Base-by-base conservation (phyloP, 2,797 vertebrate species). In the Oreochromis grahami region DNA sequence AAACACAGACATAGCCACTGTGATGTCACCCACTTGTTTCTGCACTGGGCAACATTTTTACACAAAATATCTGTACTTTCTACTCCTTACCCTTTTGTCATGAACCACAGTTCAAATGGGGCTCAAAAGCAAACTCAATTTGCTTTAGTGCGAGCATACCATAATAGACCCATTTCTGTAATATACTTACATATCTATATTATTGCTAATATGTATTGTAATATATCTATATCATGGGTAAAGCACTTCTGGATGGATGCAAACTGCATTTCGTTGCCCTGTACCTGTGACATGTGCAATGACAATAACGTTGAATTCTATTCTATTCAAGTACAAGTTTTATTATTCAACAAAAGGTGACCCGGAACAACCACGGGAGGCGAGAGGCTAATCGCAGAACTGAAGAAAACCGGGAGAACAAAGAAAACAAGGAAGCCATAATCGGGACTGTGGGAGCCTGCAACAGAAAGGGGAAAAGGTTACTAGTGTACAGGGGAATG, bases 331-430 rank as follows among this genome's bases (percentile, higher is more conserved):
- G 29, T 32, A 32, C 14, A 17, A 1, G 55, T 58, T 58, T 58
- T 32, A 32, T 58, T 17, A 19, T 58, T 60, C 29, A 60, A 58
- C 15, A 58, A 58, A 58, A 19, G 0, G 29, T 34, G 15, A 60
- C 29, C 29, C 0, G 0, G 29, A 58, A 11, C 56, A 11, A 34
- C 56, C 56, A 60, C 2, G 0, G 0, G 55, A 4, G 55, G 26
- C 1, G 26, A 58, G 55, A 58, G 15, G 56, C 15, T 32, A 60
- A 60, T 34, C 9, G 29, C 0, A 32, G 56, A 60, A 60, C 15
- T 19, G 15, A 34, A 60, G 56, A 8, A 34, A 60, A 60, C 29
- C 0, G 32, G 29, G 29, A 60, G 34, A 34, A 60, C 56, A 60
- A 60, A 60, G 15, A 15, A 60, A 8, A 60, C 56, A 34, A 8